A percentile compares a stretch with the other conserved stretches of the same genome.
Evolutionary conservation across 2,888 invertebrate genomes (phyloP).

Genomic region (Brenthis daphne): DNA sequence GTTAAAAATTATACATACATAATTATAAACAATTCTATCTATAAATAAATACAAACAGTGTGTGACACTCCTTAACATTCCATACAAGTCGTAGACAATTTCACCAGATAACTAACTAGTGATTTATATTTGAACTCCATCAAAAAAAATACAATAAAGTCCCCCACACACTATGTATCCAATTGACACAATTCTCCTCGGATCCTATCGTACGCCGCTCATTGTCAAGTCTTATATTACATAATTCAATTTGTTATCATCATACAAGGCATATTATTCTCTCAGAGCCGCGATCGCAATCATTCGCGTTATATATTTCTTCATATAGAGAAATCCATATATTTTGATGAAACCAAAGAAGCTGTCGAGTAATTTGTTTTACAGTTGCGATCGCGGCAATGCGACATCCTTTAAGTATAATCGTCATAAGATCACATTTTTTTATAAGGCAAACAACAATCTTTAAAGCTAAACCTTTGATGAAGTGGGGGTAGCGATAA

Average conservation of each 20-base stretch:
- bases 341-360: too few species aligned
- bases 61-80: too few species aligned
- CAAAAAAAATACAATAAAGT: constrained; percentile 53
- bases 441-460: constrained; percentile 82
- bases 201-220: constrained; percentile 62
- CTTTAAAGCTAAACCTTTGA: constrained; percentile 80
- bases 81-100: constrained; percentile 3
- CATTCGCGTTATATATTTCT: background rate
- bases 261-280: constrained; percentile 77
- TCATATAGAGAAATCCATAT: background rate
- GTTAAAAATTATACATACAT: background rate
- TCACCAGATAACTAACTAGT: background rate
- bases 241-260: constrained; percentile 78
- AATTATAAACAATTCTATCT: background rate
- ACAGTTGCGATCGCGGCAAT: constrained; percentile 54
- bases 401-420: constrained; percentile 74
- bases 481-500: constrained; percentile 57
- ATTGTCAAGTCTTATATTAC: constrained; percentile 76
- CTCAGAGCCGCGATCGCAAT: constrained; percentile 57
- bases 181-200: constrained; percentile 67
- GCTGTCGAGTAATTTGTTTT: constrained; percentile 3
- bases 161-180: constrained; percentile 57
- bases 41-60: too few species aligned
- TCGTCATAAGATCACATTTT: constrained; percentile 82
- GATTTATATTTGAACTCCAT: background rate